phyloP scores from a whole-genome alignment of 1,140 invertebrate genomes.

The Hetaerina americana region DNA sequence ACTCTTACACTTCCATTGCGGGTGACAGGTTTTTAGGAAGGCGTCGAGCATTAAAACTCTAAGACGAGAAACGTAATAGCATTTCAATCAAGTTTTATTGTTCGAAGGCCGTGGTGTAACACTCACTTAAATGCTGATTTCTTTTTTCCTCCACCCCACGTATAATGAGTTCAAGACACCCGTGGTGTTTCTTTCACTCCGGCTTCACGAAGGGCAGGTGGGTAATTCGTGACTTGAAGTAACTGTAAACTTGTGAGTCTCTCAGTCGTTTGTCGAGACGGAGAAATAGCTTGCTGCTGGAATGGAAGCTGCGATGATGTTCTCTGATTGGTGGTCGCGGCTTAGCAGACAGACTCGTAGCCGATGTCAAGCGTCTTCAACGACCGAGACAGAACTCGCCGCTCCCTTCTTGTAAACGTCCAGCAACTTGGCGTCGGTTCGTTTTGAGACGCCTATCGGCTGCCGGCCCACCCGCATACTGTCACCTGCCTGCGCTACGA shows the following conservation, averaged over 20 bases:
- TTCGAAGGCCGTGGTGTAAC: not conserved
- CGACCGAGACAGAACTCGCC: not conserved
- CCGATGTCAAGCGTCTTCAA: not conserved
- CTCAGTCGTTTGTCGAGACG: not conserved
- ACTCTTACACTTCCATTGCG: too few species aligned
- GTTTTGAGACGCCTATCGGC: not conserved
- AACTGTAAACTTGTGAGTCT: not conserved
- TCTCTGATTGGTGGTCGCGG: not conserved
- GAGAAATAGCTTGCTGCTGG: not conserved
- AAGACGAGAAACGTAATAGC: not conserved
- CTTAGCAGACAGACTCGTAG: not conserved
- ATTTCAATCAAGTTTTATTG: not conserved
- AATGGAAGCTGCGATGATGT: not conserved
- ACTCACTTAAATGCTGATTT: not conserved
- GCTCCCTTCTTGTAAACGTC: not conserved
- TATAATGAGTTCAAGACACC: not conserved
- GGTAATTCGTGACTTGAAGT: not conserved
- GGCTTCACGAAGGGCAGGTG: not conserved
- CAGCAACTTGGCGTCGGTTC: not conserved
- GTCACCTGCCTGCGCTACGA: not conserved
- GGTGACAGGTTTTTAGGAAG: too few species aligned
- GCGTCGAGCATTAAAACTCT: not conserved
- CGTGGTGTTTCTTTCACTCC: too few species aligned
- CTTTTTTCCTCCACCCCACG: too few species aligned
- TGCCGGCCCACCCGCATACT: not conserved